These are phyloP conservation scores for Urocitellus parryii DNA, from an alignment of 2,113 vertebrate species.

Conservation along the genomic window DNA sequence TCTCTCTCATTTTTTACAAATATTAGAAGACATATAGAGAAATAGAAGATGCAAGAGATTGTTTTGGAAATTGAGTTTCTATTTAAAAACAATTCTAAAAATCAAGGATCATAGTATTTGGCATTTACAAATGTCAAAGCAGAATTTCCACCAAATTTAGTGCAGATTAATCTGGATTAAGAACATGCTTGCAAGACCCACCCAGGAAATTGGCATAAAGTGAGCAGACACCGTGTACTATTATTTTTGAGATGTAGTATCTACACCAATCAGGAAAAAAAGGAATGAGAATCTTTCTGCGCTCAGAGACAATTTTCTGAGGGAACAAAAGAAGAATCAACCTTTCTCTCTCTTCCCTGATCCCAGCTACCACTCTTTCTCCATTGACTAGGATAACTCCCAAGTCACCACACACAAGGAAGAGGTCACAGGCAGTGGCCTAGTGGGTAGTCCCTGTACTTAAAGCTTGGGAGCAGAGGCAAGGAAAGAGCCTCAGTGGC, in stretches of 20 bases:
- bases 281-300: not conserved
- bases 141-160: not conserved
- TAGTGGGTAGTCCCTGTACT: not conserved
- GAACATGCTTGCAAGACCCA: not conserved
- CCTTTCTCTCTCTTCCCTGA: not conserved
- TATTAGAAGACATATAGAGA: not conserved
- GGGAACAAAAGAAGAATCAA: not conserved
- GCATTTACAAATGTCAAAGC: not conserved
- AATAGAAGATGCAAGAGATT: not conserved
- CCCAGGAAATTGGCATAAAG: not conserved
- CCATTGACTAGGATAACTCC: not conserved
- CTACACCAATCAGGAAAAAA: not conserved
- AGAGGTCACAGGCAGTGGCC: not conserved
- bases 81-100: conserved; percentile 45
- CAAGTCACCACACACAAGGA: not conserved
- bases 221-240: not conserved
- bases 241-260: conserved; percentile 18
- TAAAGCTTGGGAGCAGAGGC: not conserved
- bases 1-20: not conserved
- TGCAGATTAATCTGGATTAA: not conserved
- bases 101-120: not conserved
- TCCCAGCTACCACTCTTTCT: not conserved
- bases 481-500: not conserved
- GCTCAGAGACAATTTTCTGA: not conserved
- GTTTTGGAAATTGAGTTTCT: not conserved